These are phyloP conservation scores for Antennarius maculatus DNA, from an alignment of 2,797 vertebrate species.

Conservation along the genomic window DNA sequence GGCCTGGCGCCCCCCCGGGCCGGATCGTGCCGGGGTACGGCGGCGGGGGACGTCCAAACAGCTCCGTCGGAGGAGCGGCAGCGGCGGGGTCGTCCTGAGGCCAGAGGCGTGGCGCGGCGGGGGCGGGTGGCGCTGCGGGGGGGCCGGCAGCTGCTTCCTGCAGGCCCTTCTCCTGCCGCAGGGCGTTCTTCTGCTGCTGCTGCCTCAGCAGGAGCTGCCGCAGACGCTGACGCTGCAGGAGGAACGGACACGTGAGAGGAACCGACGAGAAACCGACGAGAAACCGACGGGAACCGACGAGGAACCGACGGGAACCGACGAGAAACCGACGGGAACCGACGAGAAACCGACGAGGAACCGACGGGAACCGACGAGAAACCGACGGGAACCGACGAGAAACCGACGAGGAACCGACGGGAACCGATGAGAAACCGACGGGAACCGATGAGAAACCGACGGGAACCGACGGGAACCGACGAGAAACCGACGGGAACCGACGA, in stretches of 20 bases:
- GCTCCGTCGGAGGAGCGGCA: conserved; percentile 66
- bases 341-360: too few relatives aligned
- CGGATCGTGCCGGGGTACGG: conserved; percentile 90
- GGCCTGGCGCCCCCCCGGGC: conserved; percentile 35
- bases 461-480: too few relatives aligned
- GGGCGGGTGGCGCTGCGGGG: not conserved
- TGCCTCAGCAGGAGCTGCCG: conserved; percentile 94
- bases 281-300: too few relatives aligned
- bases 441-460: too few relatives aligned
- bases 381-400: too few relatives aligned
- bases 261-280: not conserved
- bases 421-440: too few relatives aligned
- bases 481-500: too few relatives aligned
- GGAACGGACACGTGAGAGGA: not conserved
- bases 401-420: too few relatives aligned
- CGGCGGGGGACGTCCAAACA: conserved; percentile 91
- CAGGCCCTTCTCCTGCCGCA: conserved; percentile 89
- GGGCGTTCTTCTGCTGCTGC: conserved; percentile 91
- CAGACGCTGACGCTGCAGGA: conserved; percentile 89
- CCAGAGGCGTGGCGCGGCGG: conserved; percentile 81
- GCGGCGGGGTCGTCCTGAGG: conserved; percentile 81
- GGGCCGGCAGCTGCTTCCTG: conserved; percentile 72
- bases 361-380: too few relatives aligned
- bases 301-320: too few relatives aligned
- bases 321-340: too few relatives aligned